Evolutionary conservation across 2,113 vertebrate genomes (phyloP).

Genomic region (Podarcis raffonei): DNA sequence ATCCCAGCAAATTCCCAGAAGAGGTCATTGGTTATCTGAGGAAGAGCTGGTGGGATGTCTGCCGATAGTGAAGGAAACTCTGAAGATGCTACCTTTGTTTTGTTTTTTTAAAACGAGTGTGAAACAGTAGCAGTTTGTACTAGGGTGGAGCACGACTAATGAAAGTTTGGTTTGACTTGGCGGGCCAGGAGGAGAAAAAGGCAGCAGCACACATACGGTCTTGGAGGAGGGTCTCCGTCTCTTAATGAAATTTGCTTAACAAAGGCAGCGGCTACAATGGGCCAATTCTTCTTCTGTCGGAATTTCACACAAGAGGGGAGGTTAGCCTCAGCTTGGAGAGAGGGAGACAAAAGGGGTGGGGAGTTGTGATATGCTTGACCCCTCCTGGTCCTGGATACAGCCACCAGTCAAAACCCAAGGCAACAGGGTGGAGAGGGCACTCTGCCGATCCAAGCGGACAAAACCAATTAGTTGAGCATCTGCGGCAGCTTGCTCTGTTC

Average conservation of each 20-base stretch:
- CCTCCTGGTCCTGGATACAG: slow-evolving; percentile 5
- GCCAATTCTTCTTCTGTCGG: slow-evolving; percentile 74
- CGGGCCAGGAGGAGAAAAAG: slow-evolving; percentile 29
- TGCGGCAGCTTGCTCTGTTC: not conserved
- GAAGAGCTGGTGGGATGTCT: too few relatives aligned
- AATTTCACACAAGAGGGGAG: slow-evolving; percentile 63
- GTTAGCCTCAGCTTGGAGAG: slow-evolving; percentile 41
- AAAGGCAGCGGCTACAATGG: slow-evolving; percentile 72
- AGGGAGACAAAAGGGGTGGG: slow-evolving; percentile 38
- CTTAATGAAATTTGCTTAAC: slow-evolving; percentile 78
- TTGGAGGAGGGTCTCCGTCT: slow-evolving; percentile 55
- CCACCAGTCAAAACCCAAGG: not conserved
- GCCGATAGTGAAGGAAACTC: not conserved
- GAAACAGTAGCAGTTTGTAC: slow-evolving; percentile 19
- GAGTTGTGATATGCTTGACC: slow-evolving; percentile 9
- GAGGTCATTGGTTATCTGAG: too few relatives aligned
- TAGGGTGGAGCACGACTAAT: slow-evolving; percentile 47
- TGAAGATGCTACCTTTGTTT: too few relatives aligned
- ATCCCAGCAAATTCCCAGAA: too few relatives aligned
- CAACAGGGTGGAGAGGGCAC: not conserved
- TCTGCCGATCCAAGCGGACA: not conserved
- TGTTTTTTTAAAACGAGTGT: not conserved
- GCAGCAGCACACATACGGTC: not conserved
- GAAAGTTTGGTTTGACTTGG: slow-evolving; percentile 66
- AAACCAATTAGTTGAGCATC: not conserved